phyloP scores from a whole-genome alignment of 30 jellyfish, hydroid and myxozoan species.

The Aurelia aurita complex sp. Pacific region DNA sequence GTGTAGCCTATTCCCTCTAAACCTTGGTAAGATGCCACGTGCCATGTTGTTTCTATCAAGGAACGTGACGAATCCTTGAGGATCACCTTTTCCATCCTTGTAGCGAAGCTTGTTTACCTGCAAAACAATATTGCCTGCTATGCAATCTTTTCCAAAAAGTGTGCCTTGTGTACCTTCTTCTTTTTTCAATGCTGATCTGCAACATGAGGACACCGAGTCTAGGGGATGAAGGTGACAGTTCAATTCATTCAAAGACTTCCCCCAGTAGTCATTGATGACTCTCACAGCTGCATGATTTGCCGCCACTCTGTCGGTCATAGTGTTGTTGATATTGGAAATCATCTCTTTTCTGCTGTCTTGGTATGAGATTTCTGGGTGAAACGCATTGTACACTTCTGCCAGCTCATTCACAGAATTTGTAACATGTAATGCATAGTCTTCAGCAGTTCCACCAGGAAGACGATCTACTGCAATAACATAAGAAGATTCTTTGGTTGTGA shows the following conservation, averaged over 20 bases:
- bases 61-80: conserved; percentile 24
- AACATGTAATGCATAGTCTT: background rate
- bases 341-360: background rate
- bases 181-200: conserved; percentile 22
- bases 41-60: conserved; percentile 30
- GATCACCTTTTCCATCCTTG: conserved; percentile 53
- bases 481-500: background rate
- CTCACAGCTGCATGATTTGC: conserved; percentile 41
- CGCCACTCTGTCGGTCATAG: conserved; percentile 38
- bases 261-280: conserved; percentile 32
- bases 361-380: background rate
- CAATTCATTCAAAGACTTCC: conserved; percentile 17
- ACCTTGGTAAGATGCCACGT: conserved; percentile 49
- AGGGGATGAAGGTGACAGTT: conserved; percentile 32
- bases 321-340: conserved; percentile 7
- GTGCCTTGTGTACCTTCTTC: conserved; percentile 16
- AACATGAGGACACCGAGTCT: conserved; percentile 43
- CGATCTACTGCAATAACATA: conserved; percentile 6
- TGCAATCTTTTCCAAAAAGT: conserved; percentile 39
- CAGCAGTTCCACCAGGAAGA: background rate
- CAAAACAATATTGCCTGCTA: conserved; percentile 48
- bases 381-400: background rate
- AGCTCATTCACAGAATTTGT: conserved; percentile 7
- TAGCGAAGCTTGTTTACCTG: conserved; percentile 27
- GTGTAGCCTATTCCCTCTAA: conserved; percentile 55